Conservation (phyloP, 2,888 invertebrate species). For the Torymus aiolomorphi region DNA sequence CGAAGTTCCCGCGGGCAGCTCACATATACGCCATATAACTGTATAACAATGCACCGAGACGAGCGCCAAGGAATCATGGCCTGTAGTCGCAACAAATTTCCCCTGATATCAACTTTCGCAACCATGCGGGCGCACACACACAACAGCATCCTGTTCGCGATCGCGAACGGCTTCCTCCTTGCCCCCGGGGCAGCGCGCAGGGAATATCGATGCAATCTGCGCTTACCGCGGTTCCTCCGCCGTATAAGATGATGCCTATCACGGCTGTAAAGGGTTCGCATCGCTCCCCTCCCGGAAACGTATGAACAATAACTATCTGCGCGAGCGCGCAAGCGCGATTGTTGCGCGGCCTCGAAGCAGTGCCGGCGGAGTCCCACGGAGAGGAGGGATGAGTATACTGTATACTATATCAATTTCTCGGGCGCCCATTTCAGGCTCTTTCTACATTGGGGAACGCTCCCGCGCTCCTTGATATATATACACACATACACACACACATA, state of each 20-base stretch:
- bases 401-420: no score
- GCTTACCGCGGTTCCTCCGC: neutral
- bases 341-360: neutral
- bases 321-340: no score
- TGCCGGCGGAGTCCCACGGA: neutral
- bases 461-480: no score
- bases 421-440: no score
- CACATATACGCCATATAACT: no score
- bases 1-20: no score
- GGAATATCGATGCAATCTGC: conserved; percentile 41
- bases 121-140: conserved; percentile 17
- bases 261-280: no score
- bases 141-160: neutral
- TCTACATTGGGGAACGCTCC: no score
- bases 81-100: conserved; percentile 36
- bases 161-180: no score
- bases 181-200: neutral
- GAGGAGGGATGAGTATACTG: neutral
- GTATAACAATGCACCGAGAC: no score
- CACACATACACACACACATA: no score
- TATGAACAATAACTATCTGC: conserved; percentile 11
- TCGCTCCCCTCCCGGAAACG: neutral
- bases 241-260: conserved; percentile 6
- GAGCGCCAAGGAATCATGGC: conserved; percentile 30
- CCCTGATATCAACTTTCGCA: conserved; percentile 38